Evolutionary conservation across 2,113 vertebrate species (phyloP), one percentile per base, ranked within the genome.

Genomic region (Columba livia): DNA sequence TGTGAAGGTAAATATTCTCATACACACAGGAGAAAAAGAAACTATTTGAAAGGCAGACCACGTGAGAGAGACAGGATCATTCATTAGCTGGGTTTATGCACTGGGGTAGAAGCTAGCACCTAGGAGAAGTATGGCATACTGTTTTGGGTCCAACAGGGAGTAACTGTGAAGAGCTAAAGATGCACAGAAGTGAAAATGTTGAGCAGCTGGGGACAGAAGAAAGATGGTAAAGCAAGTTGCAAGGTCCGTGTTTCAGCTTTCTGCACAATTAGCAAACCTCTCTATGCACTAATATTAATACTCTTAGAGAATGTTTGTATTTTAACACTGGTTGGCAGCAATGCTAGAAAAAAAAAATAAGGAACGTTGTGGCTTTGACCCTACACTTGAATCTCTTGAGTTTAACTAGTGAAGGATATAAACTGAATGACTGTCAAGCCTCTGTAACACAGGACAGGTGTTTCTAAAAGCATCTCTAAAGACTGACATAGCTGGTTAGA

Each of bases 401-500:
- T 88, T 91, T 82, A 84, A 38, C 64, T n/a, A n/a, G 20, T 44
- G 72, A 67, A 93, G 26, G 38, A 32, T 62, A 90, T 40, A 85
- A 95, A 88, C 1, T 79, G 57, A 96, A 79, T 61, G 48, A 61
- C 57, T 75, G 80, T 88, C 79, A 96, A 94, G 51, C 29, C 69
- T 88, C 65, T 92, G 3, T n/a, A 62, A 4, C 36, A 79, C 38
- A 84, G 50, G 67, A 90, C 61, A 92, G 87, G 48, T 93, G 67
- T 85, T 85, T 83, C 79, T 96, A 90, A 96, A 95, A 95, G 90
- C 60, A 75, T 31, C 53, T 88, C 61, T 94, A 72, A 95, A 66
- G 80, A 36, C 75, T 93, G 81, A 92, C 79, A 84, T 8, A 93
- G 54, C 84, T 90, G 47, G 71, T 80, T 91, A 89, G 44, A 89